Evolutionary conservation across 2,113 vertebrate genomes (phyloP).

Genomic region (Chloropsis cyanopogon): DNA sequence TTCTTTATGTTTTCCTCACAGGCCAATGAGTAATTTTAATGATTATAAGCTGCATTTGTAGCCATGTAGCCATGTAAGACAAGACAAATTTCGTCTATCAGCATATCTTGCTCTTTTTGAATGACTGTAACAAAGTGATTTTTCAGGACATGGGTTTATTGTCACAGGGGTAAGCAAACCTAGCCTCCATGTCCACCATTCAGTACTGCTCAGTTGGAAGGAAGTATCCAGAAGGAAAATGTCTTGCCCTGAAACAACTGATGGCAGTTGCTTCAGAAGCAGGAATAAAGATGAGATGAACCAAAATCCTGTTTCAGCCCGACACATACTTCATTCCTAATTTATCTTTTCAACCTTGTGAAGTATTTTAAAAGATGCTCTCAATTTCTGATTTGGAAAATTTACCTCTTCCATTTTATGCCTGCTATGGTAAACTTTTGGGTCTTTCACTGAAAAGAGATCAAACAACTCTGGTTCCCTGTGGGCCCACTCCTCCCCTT

Average conservation of each 20-base stretch:
- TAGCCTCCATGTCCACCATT: background rate
- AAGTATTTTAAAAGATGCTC: background rate
- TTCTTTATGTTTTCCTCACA: conserved; percentile 24
- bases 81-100: background rate
- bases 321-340: background rate
- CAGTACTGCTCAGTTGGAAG: background rate
- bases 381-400: background rate
- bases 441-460: background rate
- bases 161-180: background rate
- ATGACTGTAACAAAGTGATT: background rate
- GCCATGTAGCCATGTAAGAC: background rate
- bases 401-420: background rate
- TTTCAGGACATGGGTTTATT: background rate
- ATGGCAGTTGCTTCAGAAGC: background rate
- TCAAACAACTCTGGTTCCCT: background rate
- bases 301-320: background rate
- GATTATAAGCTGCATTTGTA: conserved; percentile 19
- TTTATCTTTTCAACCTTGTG: background rate
- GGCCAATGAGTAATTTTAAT: conserved; percentile 36
- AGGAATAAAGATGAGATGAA: background rate
- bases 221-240: background rate
- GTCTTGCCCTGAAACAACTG: background rate
- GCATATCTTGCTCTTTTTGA: background rate
- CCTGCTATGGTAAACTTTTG: background rate
- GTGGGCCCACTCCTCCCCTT: background rate